Percentiles rank a stretch among this genome's conserved stretches.
Evolutionary conservation across 1,140 invertebrate species (phyloP).

Genomic region (Drosophila funebris): DNA sequence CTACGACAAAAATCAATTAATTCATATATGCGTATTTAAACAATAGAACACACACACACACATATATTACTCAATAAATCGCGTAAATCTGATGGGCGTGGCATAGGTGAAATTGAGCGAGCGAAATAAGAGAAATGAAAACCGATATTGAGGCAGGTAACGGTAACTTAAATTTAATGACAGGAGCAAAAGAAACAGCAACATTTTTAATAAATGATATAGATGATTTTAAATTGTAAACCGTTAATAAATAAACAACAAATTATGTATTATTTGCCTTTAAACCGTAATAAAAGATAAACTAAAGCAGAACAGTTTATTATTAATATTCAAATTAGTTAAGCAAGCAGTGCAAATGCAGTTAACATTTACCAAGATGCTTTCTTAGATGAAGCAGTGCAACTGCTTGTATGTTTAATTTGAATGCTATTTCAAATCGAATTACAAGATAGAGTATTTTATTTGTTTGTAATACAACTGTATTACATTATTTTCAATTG

Average conservation of each 20-base stretch:
- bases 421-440: no score
- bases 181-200: slow-evolving; percentile 12
- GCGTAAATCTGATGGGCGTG: slow-evolving; percentile 18
- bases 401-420: no score
- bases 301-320: slow-evolving; percentile 11
- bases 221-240: slow-evolving; percentile 52
- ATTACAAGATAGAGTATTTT: no score
- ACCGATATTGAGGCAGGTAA: slow-evolving; percentile 5
- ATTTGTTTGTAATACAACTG: not conserved
- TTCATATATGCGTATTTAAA: slow-evolving; percentile 31
- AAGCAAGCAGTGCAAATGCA: not conserved
- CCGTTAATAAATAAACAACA: slow-evolving; percentile 35
- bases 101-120: slow-evolving; percentile 19
- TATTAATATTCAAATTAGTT: not conserved
- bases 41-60: slow-evolving; percentile 23
- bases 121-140: not conserved
- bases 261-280: slow-evolving; percentile 70
- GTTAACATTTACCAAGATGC: no score
- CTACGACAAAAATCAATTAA: slow-evolving; percentile 13
- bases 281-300: slow-evolving; percentile 60
- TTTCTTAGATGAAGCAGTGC: no score
- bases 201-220: slow-evolving; percentile 33
- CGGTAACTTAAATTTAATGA: slow-evolving; percentile 11
- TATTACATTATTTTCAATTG: no score
- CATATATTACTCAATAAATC: slow-evolving; percentile 32